Evolutionary conservation across 2,113 vertebrate species (phyloP).

Genomic region (Noctilio leporinus): DNA sequence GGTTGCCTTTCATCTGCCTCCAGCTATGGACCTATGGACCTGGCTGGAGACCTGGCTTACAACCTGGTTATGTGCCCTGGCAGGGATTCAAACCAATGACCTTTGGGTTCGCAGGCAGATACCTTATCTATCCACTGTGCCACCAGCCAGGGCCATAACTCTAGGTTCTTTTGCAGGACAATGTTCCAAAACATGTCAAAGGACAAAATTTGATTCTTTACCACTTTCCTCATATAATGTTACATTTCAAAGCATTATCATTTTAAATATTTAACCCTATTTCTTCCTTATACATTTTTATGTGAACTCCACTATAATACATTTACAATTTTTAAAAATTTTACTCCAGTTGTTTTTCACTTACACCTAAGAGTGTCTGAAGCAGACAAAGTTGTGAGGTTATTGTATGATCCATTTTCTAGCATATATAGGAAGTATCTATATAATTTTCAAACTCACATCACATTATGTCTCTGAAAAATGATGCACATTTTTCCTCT

Average conservation of each 20-base stretch:
- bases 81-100: too few relatives aligned
- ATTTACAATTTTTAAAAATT: neutral
- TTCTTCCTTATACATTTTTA: neutral
- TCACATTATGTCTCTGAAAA: neutral
- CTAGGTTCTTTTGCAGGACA: neutral
- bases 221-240: neutral
- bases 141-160: too few relatives aligned
- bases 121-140: too few relatives aligned
- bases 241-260: neutral
- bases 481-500: neutral
- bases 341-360: neutral
- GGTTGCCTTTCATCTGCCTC: too few relatives aligned
- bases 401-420: neutral
- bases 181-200: neutral
- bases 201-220: neutral
- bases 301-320: neutral
- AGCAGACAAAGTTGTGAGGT: neutral
- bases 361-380: neutral
- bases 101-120: too few relatives aligned
- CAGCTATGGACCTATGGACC: too few relatives aligned
- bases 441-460: neutral
- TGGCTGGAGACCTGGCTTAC: too few relatives aligned
- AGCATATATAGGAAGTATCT: neutral
- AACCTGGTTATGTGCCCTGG: too few relatives aligned
- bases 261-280: neutral